A percentile compares a stretch with the other conserved stretches of the same genome.
phyloP scores from a whole-genome alignment of 1,140 invertebrate species.

The Drosophila pectinifera region DNA sequence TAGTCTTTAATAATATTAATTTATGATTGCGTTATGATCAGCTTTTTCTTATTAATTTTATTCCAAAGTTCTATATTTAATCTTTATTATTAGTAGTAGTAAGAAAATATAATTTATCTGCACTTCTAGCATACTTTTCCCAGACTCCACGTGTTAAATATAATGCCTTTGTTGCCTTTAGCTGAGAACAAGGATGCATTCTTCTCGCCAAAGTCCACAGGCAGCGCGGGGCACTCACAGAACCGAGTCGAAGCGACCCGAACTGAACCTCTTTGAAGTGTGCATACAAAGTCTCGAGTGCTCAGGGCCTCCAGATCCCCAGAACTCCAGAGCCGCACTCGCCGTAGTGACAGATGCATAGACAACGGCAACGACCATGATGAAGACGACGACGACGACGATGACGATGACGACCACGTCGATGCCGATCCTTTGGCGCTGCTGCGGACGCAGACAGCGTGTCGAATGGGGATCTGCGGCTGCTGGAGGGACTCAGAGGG shows the following conservation, averaged over 20 bases:
- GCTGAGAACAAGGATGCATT: not conserved
- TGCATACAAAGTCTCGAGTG: slow-evolving; percentile 72
- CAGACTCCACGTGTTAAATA: not conserved
- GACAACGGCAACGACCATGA: slow-evolving; percentile 41
- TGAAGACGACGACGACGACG: slow-evolving; percentile 28
- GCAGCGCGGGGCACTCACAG: not conserved
- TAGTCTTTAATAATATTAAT: not conserved
- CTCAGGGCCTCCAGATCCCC: slow-evolving; percentile 51
- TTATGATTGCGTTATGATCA: slow-evolving; percentile 4
- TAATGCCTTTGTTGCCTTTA: too few relatives aligned
- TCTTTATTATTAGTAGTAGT: not conserved
- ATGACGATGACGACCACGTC: slow-evolving; percentile 62
- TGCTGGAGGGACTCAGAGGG: slow-evolving; percentile 3
- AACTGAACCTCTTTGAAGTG: slow-evolving; percentile 73
- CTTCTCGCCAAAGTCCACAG: slow-evolving; percentile 4
- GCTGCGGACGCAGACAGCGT: slow-evolving; percentile 76
- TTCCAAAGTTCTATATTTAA: too few relatives aligned
- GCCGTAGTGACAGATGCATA: slow-evolving; percentile 57
- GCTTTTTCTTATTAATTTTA: not conserved
- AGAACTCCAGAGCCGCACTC: slow-evolving; percentile 48
- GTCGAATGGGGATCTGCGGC: slow-evolving; percentile 61
- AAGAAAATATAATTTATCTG: too few relatives aligned
- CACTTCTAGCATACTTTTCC: not conserved
- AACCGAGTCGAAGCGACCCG: slow-evolving; percentile 46
- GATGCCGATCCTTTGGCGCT: slow-evolving; percentile 71